Evolutionary conservation across 1,140 invertebrate species (phyloP), one percentile per base, ranked within the genome.

Genomic region (Centruroides vittatus): DNA sequence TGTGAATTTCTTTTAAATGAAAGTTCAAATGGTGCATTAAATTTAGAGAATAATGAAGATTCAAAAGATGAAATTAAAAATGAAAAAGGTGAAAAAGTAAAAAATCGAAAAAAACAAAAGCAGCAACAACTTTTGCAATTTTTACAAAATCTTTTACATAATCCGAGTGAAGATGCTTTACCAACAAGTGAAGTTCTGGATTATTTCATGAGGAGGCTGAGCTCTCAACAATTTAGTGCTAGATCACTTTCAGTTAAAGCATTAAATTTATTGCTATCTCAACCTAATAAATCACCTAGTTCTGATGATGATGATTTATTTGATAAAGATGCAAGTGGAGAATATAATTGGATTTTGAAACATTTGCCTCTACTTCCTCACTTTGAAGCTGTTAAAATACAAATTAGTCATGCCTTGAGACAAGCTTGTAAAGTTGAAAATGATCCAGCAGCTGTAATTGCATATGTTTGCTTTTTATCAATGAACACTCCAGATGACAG

Each of bases 1-100:
- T 97, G 93, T 77, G 93, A 97, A 74, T 97, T 96, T 75, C 77
- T 97, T 35, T 79, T 95, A 1, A 90, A 89, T 66, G 77, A 79
- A 60, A 4, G 41, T 41, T 41, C 41, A 41, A 41, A 41, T 8
- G 8, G 8, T 41, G 67, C 71, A 34, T 70, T 70, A n/a, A 61
- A 68, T 55, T 61, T 48, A 13, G 6, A 4, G 34, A 58, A 11
- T n/a, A 10, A 23, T 10, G 23, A 57, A 13, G 35, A 57, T 35
- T 51, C 56, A n/a, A 67, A 48, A 56, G 64, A 67, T 34, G 48
- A 58, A 35, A 63, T 60, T 57, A 72, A 72, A 55, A 66, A 69
- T 34, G 71, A 73, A 35, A 73, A 68, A 63, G 67, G 67, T 51
- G 71, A 72, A 52, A 71, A 66, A 59, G 59, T 41, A 35, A 65